phyloP scores from a whole-genome alignment of 2,113 vertebrate species.

The Ailurus styani region DNA sequence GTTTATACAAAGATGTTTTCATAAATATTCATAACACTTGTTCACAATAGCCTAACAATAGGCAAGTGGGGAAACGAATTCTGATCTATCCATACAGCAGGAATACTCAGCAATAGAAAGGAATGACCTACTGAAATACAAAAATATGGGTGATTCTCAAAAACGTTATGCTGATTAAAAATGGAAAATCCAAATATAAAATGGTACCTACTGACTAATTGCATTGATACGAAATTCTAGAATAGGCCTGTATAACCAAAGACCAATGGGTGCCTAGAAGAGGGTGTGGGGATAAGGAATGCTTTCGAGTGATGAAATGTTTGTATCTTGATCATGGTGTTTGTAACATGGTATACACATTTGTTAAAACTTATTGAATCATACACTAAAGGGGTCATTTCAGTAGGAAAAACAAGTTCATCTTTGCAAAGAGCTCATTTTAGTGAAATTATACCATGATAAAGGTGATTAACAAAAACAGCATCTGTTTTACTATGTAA shows the following conservation, averaged over 20 bases:
- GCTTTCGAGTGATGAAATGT: background rate
- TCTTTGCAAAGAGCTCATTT: background rate
- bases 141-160: background rate
- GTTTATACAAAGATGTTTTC: background rate
- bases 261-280: background rate
- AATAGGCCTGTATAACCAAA: background rate
- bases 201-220: background rate
- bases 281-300: accelerated
- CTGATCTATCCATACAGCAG: background rate
- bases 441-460: background rate
- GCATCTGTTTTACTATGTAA: too few species aligned
- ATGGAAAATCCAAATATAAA: background rate
- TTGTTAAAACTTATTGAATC: background rate
- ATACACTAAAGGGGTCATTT: background rate
- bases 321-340: background rate
- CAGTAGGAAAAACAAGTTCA: background rate
- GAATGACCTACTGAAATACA: background rate
- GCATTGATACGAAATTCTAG: background rate
- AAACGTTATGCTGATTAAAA: background rate
- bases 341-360: background rate
- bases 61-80: background rate
- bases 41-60: background rate
- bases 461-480: background rate
- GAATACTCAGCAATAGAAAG: background rate
- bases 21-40: background rate